These are phyloP conservation scores for Luscinia megarhynchos DNA, from an alignment of 2,797 vertebrate genomes.

Conservation along the genomic window DNA sequence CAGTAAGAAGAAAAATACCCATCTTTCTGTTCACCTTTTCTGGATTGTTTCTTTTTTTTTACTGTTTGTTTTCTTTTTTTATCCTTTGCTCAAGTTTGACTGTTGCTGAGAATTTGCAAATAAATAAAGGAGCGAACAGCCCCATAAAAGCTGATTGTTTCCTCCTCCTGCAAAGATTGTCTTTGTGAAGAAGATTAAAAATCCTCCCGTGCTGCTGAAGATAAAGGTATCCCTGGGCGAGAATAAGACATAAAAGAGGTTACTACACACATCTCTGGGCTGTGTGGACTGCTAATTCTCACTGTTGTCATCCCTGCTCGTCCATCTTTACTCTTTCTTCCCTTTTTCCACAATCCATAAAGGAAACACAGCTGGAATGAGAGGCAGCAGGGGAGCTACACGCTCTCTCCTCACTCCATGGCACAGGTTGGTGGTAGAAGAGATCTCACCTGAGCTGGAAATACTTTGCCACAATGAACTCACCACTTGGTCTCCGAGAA, in stretches of 20 bases:
- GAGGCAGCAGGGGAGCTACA: background rate
- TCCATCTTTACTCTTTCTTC: background rate
- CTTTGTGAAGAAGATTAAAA: conserved; percentile 64
- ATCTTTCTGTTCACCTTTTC: background rate
- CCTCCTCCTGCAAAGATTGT: conserved; percentile 40
- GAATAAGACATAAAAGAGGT: conserved; percentile 67
- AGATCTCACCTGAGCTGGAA: background rate
- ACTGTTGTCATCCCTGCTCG: background rate
- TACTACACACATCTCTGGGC: conserved; percentile 42
- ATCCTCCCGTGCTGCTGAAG: conserved; percentile 15
- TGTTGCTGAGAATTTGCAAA: conserved; percentile 51
- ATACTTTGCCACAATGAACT: rapidly evolving
- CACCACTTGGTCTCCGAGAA: background rate
- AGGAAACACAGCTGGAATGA: background rate
- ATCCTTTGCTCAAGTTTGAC: conserved; percentile 39
- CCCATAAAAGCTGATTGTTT: conserved; percentile 60
- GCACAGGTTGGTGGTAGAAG: rapidly evolving
- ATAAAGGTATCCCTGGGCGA: conserved; percentile 62
- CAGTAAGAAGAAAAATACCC: conserved; percentile 1
- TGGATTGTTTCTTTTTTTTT: background rate
- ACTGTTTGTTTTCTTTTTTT: background rate
- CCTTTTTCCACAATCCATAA: background rate
- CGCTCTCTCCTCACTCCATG: rapidly evolving
- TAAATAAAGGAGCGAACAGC: conserved; percentile 56
- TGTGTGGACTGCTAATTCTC: conserved; percentile 57